phyloP scores from a whole-genome alignment of 2,888 invertebrate genomes.

The Troilus luridus region DNA sequence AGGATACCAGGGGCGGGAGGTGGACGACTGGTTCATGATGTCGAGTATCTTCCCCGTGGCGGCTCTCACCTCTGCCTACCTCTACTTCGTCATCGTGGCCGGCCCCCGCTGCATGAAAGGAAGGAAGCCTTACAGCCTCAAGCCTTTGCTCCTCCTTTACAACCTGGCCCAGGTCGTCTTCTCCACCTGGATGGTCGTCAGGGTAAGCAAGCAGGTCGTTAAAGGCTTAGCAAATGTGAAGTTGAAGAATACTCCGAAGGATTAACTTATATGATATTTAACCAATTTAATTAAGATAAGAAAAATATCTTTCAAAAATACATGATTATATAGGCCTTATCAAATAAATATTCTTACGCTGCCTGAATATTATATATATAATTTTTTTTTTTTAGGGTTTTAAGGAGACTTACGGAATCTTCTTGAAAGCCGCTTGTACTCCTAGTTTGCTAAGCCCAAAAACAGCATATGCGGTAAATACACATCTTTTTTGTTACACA shows the following conservation, averaged over 20 bases:
- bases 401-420: slow-evolving; percentile 24
- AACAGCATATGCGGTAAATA: slow-evolving; percentile 30
- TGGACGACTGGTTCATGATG: slow-evolving; percentile 52
- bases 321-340: background rate
- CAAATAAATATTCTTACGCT: background rate
- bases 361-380: background rate
- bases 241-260: no score
- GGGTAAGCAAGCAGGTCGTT: slow-evolving; percentile 67
- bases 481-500: background rate
- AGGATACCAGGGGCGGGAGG: background rate
- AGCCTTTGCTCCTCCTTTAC: slow-evolving; percentile 72
- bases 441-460: background rate
- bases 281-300: no score
- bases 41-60: slow-evolving; percentile 74
- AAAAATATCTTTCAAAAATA: no score
- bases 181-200: slow-evolving; percentile 80
- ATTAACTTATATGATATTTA: no score
- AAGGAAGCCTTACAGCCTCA: slow-evolving; percentile 71
- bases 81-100: slow-evolving; percentile 78
- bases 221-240: no score
- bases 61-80: slow-evolving; percentile 74
- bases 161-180: slow-evolving; percentile 90
- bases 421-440: slow-evolving; percentile 6
- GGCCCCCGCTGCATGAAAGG: slow-evolving; percentile 78
- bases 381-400: slow-evolving; percentile 23